Percentiles rank a stretch among this genome's conserved stretches.
Conservation (phyloP, 2,797 vertebrate species). For the Halcyon badia region DNA sequence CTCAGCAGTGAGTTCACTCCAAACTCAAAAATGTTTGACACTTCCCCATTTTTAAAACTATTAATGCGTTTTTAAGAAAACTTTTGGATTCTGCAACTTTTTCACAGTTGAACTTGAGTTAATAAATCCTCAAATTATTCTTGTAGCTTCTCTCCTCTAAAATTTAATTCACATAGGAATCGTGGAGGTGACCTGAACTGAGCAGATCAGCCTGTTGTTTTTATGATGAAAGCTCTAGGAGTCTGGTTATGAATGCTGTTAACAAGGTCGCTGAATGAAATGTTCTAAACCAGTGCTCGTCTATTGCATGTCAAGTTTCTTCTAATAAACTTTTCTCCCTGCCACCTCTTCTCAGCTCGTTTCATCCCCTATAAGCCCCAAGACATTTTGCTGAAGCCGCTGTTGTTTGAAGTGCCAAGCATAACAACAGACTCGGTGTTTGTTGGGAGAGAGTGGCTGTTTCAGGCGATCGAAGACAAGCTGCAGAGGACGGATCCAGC, state of each 20-base stretch:
- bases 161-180: background rate
- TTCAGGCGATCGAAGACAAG: slow-evolving; percentile 89
- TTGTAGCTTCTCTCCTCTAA: background rate
- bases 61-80: background rate
- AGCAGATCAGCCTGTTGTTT: background rate
- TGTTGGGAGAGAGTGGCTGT: slow-evolving; percentile 96
- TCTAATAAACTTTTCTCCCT: slow-evolving; percentile 36
- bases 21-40: background rate
- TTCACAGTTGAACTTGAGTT: too few relatives aligned
- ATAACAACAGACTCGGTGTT: slow-evolving; percentile 98
- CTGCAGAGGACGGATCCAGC: slow-evolving; percentile 81
- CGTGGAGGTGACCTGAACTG: background rate
- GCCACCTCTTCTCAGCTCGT: slow-evolving; percentile 81
- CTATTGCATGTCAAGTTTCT: background rate
- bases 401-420: slow-evolving; percentile 98
- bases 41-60: background rate
- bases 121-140: background rate
- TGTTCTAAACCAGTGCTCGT: background rate
- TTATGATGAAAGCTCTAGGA: background rate
- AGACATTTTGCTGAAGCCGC: slow-evolving; percentile 97
- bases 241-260: background rate
- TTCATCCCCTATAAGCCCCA: slow-evolving; percentile 95
- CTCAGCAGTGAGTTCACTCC: background rate
- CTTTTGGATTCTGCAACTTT: background rate
- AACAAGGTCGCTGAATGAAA: background rate